These are phyloP conservation scores for Lichenostomus cassidix DNA, from an alignment of 2,113 vertebrate species.

Conservation along the genomic window DNA sequence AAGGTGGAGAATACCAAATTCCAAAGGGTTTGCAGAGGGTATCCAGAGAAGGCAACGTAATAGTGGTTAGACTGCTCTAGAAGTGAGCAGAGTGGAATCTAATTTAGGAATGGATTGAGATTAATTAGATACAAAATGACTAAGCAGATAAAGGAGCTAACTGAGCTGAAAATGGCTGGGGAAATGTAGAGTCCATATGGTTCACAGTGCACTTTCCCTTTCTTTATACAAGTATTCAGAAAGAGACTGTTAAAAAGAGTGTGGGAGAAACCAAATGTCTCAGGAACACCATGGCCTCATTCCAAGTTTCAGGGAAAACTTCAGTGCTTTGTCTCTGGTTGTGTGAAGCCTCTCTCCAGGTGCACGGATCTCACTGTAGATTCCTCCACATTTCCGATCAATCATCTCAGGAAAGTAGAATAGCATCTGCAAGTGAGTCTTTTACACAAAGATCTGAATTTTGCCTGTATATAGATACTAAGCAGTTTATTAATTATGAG, in stretches of 20 bases:
- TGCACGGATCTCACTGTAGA: fast-evolving
- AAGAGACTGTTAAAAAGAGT: background rate
- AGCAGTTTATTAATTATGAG: background rate
- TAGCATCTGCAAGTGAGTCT: background rate
- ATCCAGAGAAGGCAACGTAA: background rate
- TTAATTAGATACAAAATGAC: background rate
- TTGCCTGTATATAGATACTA: background rate
- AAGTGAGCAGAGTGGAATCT: background rate
- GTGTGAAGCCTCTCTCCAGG: background rate
- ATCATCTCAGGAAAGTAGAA: background rate
- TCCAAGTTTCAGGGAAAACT: background rate
- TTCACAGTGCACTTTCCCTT: background rate
- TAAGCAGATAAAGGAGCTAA: background rate
- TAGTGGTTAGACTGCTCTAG: background rate
- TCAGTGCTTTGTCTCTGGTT: background rate
- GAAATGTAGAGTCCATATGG: background rate
- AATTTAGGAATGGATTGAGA: background rate
- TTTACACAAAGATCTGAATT: background rate
- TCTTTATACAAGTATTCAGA: background rate
- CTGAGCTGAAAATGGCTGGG: background rate
- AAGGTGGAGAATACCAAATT: background rate
- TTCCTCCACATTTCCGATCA: background rate
- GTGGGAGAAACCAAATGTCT: background rate
- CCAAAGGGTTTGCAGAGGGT: background rate
- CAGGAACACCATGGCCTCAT: background rate